Evolutionary conservation across 1,140 invertebrate genomes (phyloP).

Genomic region (Acyrthosiphon pisum): DNA sequence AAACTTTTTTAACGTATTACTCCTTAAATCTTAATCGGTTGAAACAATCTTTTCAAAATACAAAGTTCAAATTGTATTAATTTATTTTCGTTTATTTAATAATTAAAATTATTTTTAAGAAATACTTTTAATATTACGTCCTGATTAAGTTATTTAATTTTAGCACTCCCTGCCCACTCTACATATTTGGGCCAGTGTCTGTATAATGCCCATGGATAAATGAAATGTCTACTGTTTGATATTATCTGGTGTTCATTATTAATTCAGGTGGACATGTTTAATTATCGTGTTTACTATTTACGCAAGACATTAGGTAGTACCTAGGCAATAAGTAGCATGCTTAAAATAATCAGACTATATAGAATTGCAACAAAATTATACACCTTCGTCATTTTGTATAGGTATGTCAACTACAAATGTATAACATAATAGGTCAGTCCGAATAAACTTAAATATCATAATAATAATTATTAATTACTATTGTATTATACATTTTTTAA

Average conservation of each 20-base stretch:
- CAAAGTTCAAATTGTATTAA: no score
- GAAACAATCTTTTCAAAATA: no score
- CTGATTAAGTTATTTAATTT: neutral
- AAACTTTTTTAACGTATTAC: no score
- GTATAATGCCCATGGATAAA: neutral
- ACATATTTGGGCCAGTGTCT: neutral
- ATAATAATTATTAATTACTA: neutral
- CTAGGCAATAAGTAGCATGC: neutral
- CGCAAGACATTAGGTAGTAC: neutral
- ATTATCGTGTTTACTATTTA: neutral
- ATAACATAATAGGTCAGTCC: neutral
- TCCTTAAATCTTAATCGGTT: no score
- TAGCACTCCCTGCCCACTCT: neutral
- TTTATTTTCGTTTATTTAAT: no score
- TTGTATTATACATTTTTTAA: neutral
- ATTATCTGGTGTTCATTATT: neutral
- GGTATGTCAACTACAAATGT: neutral
- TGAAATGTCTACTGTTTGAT: neutral
- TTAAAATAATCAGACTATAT: slow-evolving; percentile 7
- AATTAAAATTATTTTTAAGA: no score
- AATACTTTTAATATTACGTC: no score
- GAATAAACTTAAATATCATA: neutral
- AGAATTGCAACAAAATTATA: neutral
- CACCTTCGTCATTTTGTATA: neutral
- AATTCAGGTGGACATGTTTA: neutral